Evolutionary conservation across 2,113 vertebrate species (phyloP).

Genomic region (Emydura subglobosa): DNA sequence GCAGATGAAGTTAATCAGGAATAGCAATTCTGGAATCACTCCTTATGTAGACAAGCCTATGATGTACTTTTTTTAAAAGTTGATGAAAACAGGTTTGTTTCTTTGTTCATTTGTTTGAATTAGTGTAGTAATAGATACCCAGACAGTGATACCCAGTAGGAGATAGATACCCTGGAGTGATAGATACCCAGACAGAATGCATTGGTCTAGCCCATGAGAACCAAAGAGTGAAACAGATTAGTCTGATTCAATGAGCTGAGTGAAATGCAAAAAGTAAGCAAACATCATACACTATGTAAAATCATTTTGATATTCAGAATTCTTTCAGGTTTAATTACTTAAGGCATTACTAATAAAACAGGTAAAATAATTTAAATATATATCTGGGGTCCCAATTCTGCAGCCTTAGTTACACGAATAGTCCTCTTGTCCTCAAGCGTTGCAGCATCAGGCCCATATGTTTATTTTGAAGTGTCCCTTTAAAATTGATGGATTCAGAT

Average conservation of each 20-base stretch:
- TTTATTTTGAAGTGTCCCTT: not conserved
- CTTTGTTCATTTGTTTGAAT: not conserved
- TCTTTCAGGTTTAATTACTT: not conserved
- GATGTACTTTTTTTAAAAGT: not conserved
- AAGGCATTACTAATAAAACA: not conserved
- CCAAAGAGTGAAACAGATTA: not conserved
- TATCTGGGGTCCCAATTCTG: not conserved
- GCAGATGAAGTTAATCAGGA: not conserved
- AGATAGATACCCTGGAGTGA: not conserved
- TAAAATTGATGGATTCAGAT: not conserved
- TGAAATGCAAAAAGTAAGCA: not conserved
- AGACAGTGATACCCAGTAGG: too few relatives aligned
- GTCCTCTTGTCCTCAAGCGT: not conserved
- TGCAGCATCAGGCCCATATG: not conserved
- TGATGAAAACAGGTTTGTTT: not conserved
- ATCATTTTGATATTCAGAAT: not conserved
- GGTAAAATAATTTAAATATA: not conserved
- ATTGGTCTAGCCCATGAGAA: not conserved
- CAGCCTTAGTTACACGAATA: not conserved
- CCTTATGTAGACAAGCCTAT: not conserved
- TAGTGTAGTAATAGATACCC: not conserved
- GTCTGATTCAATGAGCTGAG: not conserved
- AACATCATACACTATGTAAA: not conserved
- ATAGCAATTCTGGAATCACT: not conserved
- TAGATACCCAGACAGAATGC: not conserved